Percentiles rank a stretch among this genome's conserved stretches.
These are phyloP conservation scores for Micrastur ruficollis DNA, from an alignment of 2,797 vertebrate genomes.

Conservation along the genomic window DNA sequence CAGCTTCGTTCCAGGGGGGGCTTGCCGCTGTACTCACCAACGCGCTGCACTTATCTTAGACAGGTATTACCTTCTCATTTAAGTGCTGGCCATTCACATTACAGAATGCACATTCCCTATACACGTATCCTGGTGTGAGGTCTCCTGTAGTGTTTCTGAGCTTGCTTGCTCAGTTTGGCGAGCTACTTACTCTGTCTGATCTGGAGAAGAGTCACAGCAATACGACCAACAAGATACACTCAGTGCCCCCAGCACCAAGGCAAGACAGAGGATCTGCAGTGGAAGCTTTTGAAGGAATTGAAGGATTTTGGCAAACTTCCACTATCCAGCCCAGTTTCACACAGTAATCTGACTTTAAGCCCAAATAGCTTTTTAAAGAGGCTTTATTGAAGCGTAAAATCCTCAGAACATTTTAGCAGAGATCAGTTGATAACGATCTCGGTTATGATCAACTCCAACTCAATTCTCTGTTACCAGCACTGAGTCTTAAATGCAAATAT, in stretches of 20 bases:
- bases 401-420: not conserved
- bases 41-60: not conserved
- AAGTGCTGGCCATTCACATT: not conserved
- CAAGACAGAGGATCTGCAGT: not conserved
- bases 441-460: not conserved
- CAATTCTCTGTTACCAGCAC: not conserved
- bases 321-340: not conserved
- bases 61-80: not conserved
- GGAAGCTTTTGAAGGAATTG: not conserved
- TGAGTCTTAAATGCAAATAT: not conserved
- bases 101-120: not conserved
- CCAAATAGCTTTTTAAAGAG: not conserved
- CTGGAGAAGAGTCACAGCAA: not conserved
- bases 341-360: not conserved
- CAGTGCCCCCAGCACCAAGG: not conserved
- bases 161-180: not conserved
- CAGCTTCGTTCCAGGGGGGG: not conserved
- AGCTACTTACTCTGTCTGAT: not conserved
- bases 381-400: not conserved
- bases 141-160: not conserved
- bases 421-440: rapidly evolving
- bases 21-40: not conserved
- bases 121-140: not conserved
- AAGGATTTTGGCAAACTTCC: not conserved
- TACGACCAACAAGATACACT: not conserved